Evolutionary conservation across 1,140 invertebrate species (phyloP).

Genomic region (Drosophila bipectinata): DNA sequence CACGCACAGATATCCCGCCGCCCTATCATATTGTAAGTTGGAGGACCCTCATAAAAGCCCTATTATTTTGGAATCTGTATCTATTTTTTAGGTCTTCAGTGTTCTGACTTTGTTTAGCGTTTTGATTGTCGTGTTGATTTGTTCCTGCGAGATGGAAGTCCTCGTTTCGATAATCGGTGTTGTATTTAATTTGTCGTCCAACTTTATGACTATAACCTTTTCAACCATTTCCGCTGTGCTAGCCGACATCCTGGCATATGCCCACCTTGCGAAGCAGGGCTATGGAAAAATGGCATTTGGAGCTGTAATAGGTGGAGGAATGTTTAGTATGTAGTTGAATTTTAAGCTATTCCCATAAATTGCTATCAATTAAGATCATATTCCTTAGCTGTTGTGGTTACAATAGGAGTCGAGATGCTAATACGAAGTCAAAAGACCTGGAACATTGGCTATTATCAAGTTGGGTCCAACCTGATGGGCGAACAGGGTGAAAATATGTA

Average conservation of each 20-base stretch:
- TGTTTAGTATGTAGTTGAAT: slow-evolving; percentile 47
- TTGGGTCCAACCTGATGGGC: slow-evolving; percentile 14
- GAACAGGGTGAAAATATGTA: slow-evolving; percentile 45
- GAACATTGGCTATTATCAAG: too few species aligned
- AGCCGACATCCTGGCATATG: slow-evolving; percentile 45
- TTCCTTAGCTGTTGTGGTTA: slow-evolving; percentile 32
- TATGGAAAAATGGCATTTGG: slow-evolving; percentile 66
- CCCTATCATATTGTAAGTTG: slow-evolving; percentile 46
- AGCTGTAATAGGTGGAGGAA: slow-evolving; percentile 35
- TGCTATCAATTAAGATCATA: too few species aligned
- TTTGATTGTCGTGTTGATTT: slow-evolving; percentile 28
- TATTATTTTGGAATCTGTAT: background rate
- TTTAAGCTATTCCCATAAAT: background rate
- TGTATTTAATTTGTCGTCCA: slow-evolving; percentile 15
- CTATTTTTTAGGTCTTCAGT: background rate
- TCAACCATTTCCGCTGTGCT: slow-evolving; percentile 21
- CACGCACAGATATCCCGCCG: slow-evolving; percentile 61
- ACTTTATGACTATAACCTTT: slow-evolving; percentile 45
- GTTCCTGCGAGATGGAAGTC: slow-evolving; percentile 52
- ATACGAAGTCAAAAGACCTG: too few species aligned
- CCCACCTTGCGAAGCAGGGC: slow-evolving; percentile 45
- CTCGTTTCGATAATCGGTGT: slow-evolving; percentile 44
- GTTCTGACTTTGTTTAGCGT: background rate
- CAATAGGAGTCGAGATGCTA: slow-evolving; percentile 18
- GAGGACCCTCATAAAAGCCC: background rate